Base-by-base conservation (phyloP, 2,113 vertebrate genomes). In the Trichechus manatus region DNA sequence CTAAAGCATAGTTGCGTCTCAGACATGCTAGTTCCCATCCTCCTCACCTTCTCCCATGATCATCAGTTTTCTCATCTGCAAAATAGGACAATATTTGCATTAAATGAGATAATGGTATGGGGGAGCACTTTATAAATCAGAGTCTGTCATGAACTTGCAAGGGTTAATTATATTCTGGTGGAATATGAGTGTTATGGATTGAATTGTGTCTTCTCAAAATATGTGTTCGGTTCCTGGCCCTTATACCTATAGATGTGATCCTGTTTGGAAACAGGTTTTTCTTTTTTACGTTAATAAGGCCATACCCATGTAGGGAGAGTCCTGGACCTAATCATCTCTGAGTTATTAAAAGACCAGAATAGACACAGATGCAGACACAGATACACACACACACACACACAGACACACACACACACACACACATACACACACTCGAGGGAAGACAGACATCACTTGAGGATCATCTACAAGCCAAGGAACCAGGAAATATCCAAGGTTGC, bases 1-100 rank as follows among this genome's bases (percentile, higher is more conserved):
- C 13, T 72, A 81, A 72, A 53, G 27, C 19, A 13, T 23, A 87
- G 42, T 1, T 27, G 81, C 23, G 1, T 68, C 10, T 36, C 9
- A 89, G 72, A 81, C 75, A 70, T 82, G 23, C 4, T 47, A n/a
- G 39, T 64, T 77, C 42, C 87, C 9, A 36, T 66, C 1, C 10
- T 75, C 22, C n/a, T 92, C 19, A 77, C 1, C 5, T 94, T 89
- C 29, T 39, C 53, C 11, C 33, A 6, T 36, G 31, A 74, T 36
- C 36, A 66, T 75, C 23, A 39, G 31, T 95, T 95, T 96, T 80
- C 63, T 92, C 50, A 93, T 44, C 29, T 92, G 27, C 78, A 77
- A 90, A 95, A 75, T 85, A 27, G 47, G 9, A 36, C n/a, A 27
- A 92, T 47, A 75, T n/a, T 19, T 68, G 0, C 25, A 68, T 81